Evolutionary conservation across 2,888 invertebrate species (phyloP), one percentile per base, ranked within the genome.

Genomic region (Laspeyria flexula): DNA sequence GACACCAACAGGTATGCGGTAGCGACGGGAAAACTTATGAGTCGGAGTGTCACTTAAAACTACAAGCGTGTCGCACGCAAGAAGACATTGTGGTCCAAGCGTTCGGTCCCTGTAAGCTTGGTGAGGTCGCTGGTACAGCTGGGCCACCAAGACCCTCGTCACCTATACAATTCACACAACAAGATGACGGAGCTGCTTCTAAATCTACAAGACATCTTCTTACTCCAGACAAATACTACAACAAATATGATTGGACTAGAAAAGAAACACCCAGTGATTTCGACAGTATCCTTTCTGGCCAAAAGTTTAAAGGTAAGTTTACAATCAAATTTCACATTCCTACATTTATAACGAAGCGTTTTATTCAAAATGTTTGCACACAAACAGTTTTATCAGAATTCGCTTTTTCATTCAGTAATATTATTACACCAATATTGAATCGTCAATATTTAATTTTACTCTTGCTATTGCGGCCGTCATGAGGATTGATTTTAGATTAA

Each of bases 31-130:
- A 96, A 86, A 96, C 96, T 52, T 97, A 96, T 84, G 94, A 96
- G 69, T 97, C 96, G 62, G 96, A 97, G 79, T 98, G 98, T 81
- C 95, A 95, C 77, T 93, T 97, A 57, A 94, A 96, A 70, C 94
- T 96, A 77, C 95, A 96, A 85, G 96, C 97, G 43, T 98, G 98
- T 88, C 94, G 96, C 72, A 92, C 95, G 75, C 97, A 97, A 89
- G 95, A 95, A 71, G 95, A 96, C 75, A 95, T 97, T 61, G 95
- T 95, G 21, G 94, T 96, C 3, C 95, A 95, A 84, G 95, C 96
- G 1, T 95, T 96, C 68, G 96, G 96, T 37, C 94, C 95, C 52
- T 96, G 96, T 85, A 94, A 95, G 91, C 93, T 95, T 67, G 94
- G 95, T 55, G 94, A 95, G 75, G 87, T 94, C 59, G 93, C 95